Evolutionary conservation across 2,888 invertebrate genomes (phyloP).

Genomic region (Clostera curtula): DNA sequence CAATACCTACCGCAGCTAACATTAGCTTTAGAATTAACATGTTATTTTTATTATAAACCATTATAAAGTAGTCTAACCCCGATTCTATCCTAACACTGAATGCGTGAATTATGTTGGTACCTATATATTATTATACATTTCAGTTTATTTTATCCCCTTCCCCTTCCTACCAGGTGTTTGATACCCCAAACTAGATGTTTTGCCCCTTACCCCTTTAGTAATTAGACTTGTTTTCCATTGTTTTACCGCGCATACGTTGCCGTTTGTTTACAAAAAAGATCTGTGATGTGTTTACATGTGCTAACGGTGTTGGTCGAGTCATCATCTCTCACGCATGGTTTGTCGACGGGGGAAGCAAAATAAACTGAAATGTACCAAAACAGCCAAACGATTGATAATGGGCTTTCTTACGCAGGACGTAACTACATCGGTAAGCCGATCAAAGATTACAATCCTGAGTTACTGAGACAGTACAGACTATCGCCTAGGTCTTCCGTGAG

Average conservation of each 20-base stretch:
- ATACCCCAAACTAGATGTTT: slow-evolving; percentile 31
- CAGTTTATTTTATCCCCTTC: slow-evolving; percentile 67
- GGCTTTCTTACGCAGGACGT: slow-evolving; percentile 48
- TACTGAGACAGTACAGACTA: slow-evolving; percentile 45
- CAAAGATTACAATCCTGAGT: slow-evolving; percentile 65
- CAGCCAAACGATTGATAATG: slow-evolving; percentile 25
- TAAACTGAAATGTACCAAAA: slow-evolving; percentile 66
- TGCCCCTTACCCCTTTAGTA: slow-evolving; percentile 19
- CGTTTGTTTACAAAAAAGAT: slow-evolving; percentile 18
- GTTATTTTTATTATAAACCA: slow-evolving; percentile 21
- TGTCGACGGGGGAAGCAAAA: slow-evolving; percentile 43
- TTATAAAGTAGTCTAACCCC: slow-evolving; percentile 30
- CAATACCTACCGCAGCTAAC: slow-evolving; percentile 29
- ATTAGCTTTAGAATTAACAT: slow-evolving; percentile 28
- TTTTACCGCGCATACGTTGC: slow-evolving; percentile 14
- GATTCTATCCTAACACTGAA: slow-evolving; percentile 55
- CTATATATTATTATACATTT: slow-evolving; percentile 70
- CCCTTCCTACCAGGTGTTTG: slow-evolving; percentile 50
- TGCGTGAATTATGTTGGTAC: slow-evolving; percentile 54
- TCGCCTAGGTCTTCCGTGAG: slow-evolving; percentile 63
- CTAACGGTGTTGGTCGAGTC: slow-evolving; percentile 51
- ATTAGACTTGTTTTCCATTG: slow-evolving; percentile 6
- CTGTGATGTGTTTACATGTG: slow-evolving; percentile 53
- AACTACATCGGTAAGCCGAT: slow-evolving; percentile 59
- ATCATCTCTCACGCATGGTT: slow-evolving; percentile 47